Percentiles rank a stretch among this genome's conserved stretches.
phyloP scores from a whole-genome alignment of 1,140 invertebrate species.

The Bathynomus jamesi region DNA sequence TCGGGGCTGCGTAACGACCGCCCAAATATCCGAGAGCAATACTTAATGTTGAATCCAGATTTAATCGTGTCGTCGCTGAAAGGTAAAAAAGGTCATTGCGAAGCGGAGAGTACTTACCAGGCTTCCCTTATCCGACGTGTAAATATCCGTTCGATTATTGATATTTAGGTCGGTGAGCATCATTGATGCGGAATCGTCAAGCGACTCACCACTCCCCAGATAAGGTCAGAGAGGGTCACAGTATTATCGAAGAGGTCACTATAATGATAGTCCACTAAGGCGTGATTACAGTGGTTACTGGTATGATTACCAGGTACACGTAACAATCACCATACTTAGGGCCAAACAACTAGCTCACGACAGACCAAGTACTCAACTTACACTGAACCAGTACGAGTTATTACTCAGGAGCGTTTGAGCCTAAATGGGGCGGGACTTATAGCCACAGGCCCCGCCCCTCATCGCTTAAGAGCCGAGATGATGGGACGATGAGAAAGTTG shows the following conservation, averaged over 20 bases:
- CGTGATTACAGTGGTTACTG: slow-evolving; percentile 36
- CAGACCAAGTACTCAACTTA: slow-evolving; percentile 36
- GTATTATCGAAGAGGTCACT: slow-evolving; percentile 35
- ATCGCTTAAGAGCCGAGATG: slow-evolving; percentile 13
- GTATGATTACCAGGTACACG: slow-evolving; percentile 35
- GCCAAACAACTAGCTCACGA: slow-evolving; percentile 34
- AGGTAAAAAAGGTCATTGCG: neutral
- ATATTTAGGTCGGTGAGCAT: slow-evolving; percentile 35
- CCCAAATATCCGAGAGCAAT: slow-evolving; percentile 5
- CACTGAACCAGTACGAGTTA: slow-evolving; percentile 34
- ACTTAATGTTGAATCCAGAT: neutral
- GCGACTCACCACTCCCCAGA: slow-evolving; percentile 32
- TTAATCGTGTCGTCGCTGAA: neutral
- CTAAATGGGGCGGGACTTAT: slow-evolving; percentile 20
- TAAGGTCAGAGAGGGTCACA: slow-evolving; percentile 35
- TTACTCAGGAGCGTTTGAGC: slow-evolving; percentile 30
- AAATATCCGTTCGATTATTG: slow-evolving; percentile 32
- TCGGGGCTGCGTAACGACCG: neutral
- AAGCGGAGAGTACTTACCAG: slow-evolving; percentile 23
- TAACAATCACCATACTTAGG: slow-evolving; percentile 36
- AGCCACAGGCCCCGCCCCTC: slow-evolving; percentile 16
- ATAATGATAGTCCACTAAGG: slow-evolving; percentile 33
- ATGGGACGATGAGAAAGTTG: slow-evolving; percentile 7
- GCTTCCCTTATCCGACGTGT: slow-evolving; percentile 29
- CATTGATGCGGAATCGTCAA: slow-evolving; percentile 34